Evolutionary conservation across 2,797 vertebrate species (phyloP).

Genomic region (Girardinus metallicus): DNA sequence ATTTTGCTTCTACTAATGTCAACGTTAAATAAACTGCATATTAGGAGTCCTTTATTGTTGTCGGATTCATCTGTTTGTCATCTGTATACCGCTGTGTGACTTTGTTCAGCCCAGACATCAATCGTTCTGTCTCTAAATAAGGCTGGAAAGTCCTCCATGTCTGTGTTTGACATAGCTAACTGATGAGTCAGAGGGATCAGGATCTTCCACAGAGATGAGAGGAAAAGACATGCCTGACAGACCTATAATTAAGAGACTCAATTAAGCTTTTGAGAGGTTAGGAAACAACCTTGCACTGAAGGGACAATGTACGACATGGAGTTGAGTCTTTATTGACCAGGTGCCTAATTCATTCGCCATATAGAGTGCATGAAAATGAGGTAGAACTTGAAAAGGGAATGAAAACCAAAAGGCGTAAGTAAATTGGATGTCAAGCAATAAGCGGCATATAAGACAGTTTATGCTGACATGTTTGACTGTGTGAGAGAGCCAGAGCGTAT

Average conservation of each 20-base stretch:
- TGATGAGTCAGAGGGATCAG: constrained; percentile 81
- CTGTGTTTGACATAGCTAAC: constrained; percentile 74
- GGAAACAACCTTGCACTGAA: constrained; percentile 64
- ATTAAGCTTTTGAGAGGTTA: constrained; percentile 82
- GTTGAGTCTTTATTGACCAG: constrained; percentile 42
- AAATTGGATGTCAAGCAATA: background rate
- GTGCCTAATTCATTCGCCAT: constrained; percentile 4
- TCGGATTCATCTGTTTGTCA: constrained; percentile 34
- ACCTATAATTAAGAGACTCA: constrained; percentile 85
- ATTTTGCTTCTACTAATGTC: background rate
- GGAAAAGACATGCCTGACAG: constrained; percentile 78
- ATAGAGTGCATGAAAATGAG: background rate
- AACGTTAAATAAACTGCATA: constrained; percentile 28
- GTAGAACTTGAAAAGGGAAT: constrained; percentile 36
- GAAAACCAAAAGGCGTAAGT: constrained; percentile 5
- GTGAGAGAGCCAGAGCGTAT: constrained; percentile 17
- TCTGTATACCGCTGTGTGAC: constrained; percentile 32
- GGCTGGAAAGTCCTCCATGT: constrained; percentile 64
- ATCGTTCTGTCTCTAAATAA: constrained; percentile 68
- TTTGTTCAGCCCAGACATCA: constrained; percentile 67
- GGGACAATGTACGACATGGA: constrained; percentile 45
- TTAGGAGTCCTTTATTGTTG: constrained; percentile 18
- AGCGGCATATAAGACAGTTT: constrained; percentile 24
- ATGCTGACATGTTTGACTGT: constrained; percentile 21
- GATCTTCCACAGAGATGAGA: constrained; percentile 80